A percentile compares a stretch with the other conserved stretches of the same genome.
Evolutionary conservation across 2,113 vertebrate genomes (phyloP).

Genomic region (Acrocephalus arundinaceus): DNA sequence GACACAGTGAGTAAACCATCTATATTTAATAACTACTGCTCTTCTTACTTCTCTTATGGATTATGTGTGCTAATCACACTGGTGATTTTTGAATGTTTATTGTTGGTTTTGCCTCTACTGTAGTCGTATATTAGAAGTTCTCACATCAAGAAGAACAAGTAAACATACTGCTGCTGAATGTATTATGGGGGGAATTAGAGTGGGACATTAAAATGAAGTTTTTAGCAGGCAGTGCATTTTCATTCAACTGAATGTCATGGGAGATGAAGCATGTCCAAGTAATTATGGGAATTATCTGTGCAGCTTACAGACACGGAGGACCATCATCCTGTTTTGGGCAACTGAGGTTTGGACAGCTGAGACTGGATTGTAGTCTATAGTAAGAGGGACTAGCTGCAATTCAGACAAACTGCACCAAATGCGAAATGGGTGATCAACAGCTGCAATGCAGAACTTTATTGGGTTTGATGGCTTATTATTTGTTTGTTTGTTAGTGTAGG

Average conservation of each 20-base stretch:
- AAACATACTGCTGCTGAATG: not conserved
- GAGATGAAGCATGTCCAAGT: not conserved
- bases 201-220: not conserved
- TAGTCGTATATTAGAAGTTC: not conserved
- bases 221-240: not conserved
- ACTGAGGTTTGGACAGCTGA: not conserved
- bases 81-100: not conserved
- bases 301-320: not conserved
- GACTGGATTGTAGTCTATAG: not conserved
- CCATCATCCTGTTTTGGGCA: not conserved
- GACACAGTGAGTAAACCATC: not conserved
- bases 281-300: not conserved
- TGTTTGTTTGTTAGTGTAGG: not conserved
- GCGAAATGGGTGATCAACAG: not conserved
- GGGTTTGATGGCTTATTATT: not conserved
- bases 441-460: not conserved
- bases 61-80: not conserved
- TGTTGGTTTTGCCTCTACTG: not conserved
- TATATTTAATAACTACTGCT: not conserved
- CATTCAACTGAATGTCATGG: not conserved
- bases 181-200: not conserved
- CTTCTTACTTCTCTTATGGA: not conserved
- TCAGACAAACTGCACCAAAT: not conserved
- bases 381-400: not conserved
- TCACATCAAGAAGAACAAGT: not conserved